Evolutionary conservation across 2,888 invertebrate genomes (phyloP), one percentile per base, ranked within the genome.

Genomic region (Aplocera efformata): DNA sequence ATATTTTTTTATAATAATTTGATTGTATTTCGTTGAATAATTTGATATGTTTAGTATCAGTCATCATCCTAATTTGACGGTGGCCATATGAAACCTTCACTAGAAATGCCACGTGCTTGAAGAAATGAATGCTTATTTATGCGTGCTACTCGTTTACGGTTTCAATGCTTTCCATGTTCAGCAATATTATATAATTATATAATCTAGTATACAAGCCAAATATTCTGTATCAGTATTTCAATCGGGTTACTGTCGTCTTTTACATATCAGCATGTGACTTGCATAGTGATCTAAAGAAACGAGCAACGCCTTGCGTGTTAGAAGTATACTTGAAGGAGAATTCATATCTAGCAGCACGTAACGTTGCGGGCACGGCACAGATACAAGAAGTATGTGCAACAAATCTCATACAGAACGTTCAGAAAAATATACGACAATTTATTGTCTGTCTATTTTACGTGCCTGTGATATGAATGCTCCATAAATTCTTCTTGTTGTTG

Each of bases 181-280:
- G 60, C 60, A 63, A 68, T 53, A 50, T 47, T 49, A 32, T 43
- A 42, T 29, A 30, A 47, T n/a, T n/a, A n/a, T n/a, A n/a, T n/a
- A n/a, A 33, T 42, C 35, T 48, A 42, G 53, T 54, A 53, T 60
- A 59, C 58, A 67, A 70, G 69, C 71, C 73, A 70, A 78, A 78
- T 75, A 73, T 72, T 67, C 67, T 72, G 63, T 72, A 79, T 76
- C 82, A 83, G 79, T 82, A 84, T 81, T 81, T 72, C 68, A 78
- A 75, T 73, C 72, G 68, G 72, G 71, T 74, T 73, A 79, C 75
- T 78, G 72, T 79, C 74, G 65, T 79, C 71, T 76, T 73, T 79
- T 82, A 88, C 88, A 88, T 88, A 88, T 88, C 86, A 86, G 78
- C 73, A 74, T 78, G 83, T 84, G 85, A 84, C 82, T 83, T 84